Base-by-base conservation (phyloP, 2,797 vertebrate genomes). In the Bovichtus diacanthus region DNA sequence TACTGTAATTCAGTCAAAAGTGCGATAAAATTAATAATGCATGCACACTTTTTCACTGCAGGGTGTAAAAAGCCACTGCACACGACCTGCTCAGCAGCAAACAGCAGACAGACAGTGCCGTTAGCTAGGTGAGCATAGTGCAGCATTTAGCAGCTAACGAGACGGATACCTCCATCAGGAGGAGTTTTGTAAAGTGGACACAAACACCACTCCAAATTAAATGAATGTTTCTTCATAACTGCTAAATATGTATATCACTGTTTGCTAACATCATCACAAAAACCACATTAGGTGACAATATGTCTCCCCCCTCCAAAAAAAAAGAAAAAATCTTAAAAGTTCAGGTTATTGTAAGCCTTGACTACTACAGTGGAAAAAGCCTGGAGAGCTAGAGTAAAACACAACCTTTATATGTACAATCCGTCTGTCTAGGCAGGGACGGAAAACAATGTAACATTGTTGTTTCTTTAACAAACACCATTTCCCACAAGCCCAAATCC, bases 1-100 rank as follows among this genome's bases (percentile, higher is more conserved):
- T 2, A n/a, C 3, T 15, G 23, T 51, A 2, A 56, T 39, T 47
- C n/a, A 36, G 51, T 58, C 41, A 55, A 70, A 60, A 80, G 65
- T 80, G 44, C 67, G 36, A 8, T 23, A 62, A 73, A 9, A 34
- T 31, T 9, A 25, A 51, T 29, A 27, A 21, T 31, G 34, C 34
- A 39, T 25, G 15, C 16, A 19, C 51, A 21, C 43, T 39, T 36
- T 15, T n/a, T 10, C 50, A 54, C 38, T 6, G 21, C 44, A 29
- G 46, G 8, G 67, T 4, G 6, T 2, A 49, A 49, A 59, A 59
- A 34, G 12, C 6, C 55, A 58, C 6, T 16, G 21, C 27, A n/a
- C 5, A 43, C 18, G 16, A 23, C 21, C 39, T 34, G 50, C 25
- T 51, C n/a, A 41, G 15, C n/a, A 50, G 31, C 55, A 58, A 13